Conservation (phyloP, 1,140 invertebrate species). For the Manduca sexta region DNA sequence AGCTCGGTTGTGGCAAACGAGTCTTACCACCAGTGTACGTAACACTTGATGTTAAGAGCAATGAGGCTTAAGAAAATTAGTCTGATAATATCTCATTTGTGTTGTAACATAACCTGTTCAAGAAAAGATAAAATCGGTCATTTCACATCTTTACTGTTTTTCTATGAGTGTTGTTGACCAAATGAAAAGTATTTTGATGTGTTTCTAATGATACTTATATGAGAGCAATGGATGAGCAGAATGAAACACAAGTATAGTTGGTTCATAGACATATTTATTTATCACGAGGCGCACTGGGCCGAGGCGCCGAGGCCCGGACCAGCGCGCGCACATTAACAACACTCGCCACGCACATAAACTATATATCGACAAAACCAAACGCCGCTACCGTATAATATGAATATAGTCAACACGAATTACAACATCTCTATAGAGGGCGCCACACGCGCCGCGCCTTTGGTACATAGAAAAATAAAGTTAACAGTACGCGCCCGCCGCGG, state of each 20-base stretch:
- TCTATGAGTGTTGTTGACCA: too few relatives aligned
- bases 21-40: too few relatives aligned
- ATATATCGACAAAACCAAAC: constrained; percentile 17
- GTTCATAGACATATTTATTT: constrained; percentile 18
- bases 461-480: constrained; percentile 28
- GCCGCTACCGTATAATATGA: constrained; percentile 17
- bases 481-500: constrained; percentile 8
- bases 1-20: too few relatives aligned
- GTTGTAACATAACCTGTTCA: too few relatives aligned
- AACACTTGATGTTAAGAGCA: too few relatives aligned
- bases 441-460: constrained; percentile 1
- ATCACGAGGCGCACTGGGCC: not conserved
- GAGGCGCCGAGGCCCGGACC: constrained; percentile 10
- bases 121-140: too few relatives aligned
- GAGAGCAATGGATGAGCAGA: too few relatives aligned
- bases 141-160: too few relatives aligned
- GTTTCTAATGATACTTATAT: too few relatives aligned
- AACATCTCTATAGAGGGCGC: not conserved
- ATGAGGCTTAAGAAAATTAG: too few relatives aligned
- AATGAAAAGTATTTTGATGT: too few relatives aligned
- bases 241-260: not conserved
- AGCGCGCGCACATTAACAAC: constrained; percentile 10
- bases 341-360: constrained; percentile 15
- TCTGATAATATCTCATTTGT: too few relatives aligned
- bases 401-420: constrained; percentile 20